These are phyloP conservation scores for Eristalis intricaria DNA, from an alignment of 2,888 invertebrate genomes.

Conservation along the genomic window DNA sequence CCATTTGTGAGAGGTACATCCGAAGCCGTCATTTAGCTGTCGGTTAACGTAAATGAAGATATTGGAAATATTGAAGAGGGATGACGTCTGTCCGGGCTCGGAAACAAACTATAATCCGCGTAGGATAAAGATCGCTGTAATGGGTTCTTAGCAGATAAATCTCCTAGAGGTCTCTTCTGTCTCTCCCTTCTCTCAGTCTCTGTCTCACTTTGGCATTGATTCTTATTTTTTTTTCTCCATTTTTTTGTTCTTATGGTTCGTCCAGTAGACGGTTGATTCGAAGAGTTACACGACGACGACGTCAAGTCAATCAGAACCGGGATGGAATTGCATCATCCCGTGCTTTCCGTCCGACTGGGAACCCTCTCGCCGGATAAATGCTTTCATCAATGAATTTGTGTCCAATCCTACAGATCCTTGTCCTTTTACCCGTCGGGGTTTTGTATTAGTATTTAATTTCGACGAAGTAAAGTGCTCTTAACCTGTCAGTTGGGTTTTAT, in stretches of 20 bases:
- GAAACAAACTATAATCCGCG: conserved; percentile 69
- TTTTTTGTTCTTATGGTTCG: conserved; percentile 24
- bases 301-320: conserved; percentile 58
- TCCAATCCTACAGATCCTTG: conserved; percentile 51
- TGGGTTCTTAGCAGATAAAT: conserved; percentile 65
- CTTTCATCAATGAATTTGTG: conserved; percentile 63
- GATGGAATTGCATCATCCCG: not conserved
- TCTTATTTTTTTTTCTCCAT: conserved; percentile 35
- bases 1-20: conserved; percentile 63
- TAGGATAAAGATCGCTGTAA: conserved; percentile 65
- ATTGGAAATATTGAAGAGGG: conserved; percentile 69
- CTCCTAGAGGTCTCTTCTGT: conserved; percentile 34
- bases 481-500: conserved; percentile 65
- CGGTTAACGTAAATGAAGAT: conserved; percentile 70
- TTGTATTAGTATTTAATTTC: conserved; percentile 63
- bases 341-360: conserved; percentile 7
- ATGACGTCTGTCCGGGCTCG: conserved; percentile 63
- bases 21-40: conserved; percentile 69
- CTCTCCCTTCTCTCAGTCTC: not conserved
- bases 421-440: conserved; percentile 42
- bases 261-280: conserved; percentile 40
- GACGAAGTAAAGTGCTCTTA: conserved; percentile 60
- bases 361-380: conserved; percentile 36
- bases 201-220: not conserved
- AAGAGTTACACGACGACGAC: conserved; percentile 53